A percentile compares a stretch with the other conserved stretches of the same genome.
phyloP scores from a whole-genome alignment of 2,797 vertebrate genomes.

The Xenops minutus region DNA sequence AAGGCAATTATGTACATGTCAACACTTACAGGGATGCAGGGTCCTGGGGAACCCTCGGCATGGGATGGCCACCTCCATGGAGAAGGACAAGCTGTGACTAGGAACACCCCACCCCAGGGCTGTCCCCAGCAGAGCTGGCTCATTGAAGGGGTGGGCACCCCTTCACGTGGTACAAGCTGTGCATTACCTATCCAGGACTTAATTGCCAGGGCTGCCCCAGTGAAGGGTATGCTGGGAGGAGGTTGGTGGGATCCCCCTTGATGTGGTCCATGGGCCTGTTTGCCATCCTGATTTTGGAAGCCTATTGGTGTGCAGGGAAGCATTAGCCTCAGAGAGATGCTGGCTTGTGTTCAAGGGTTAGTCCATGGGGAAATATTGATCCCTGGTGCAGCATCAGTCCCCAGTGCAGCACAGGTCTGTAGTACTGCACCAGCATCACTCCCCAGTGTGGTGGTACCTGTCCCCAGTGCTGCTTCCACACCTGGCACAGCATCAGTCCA shows the following conservation, averaged over 20 bases:
- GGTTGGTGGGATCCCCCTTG: fast-evolving
- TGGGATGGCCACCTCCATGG: fast-evolving
- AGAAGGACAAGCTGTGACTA: neutral
- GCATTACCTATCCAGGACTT: neutral
- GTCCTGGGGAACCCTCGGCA: fast-evolving
- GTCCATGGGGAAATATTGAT: fast-evolving
- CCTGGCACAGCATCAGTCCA: fast-evolving
- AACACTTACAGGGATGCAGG: fast-evolving
- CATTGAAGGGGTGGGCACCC: neutral
- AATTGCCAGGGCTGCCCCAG: neutral
- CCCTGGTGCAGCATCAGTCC: neutral
- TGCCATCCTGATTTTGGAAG: neutral
- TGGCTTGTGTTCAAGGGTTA: fast-evolving
- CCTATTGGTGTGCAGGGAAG: neutral
- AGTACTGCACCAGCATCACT: neutral
- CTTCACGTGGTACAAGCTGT: fast-evolving
- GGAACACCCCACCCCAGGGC: neutral
- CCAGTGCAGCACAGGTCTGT: neutral
- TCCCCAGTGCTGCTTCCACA: neutral
- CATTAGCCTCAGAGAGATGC: fast-evolving
- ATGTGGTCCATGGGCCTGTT: fast-evolving
- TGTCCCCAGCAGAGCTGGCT: neutral
- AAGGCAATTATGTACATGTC: fast-evolving
- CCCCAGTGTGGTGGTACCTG: too few relatives aligned
- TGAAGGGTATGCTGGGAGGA: neutral